phyloP scores from a whole-genome alignment of 2,888 invertebrate species.

The Megamerina dolium region DNA sequence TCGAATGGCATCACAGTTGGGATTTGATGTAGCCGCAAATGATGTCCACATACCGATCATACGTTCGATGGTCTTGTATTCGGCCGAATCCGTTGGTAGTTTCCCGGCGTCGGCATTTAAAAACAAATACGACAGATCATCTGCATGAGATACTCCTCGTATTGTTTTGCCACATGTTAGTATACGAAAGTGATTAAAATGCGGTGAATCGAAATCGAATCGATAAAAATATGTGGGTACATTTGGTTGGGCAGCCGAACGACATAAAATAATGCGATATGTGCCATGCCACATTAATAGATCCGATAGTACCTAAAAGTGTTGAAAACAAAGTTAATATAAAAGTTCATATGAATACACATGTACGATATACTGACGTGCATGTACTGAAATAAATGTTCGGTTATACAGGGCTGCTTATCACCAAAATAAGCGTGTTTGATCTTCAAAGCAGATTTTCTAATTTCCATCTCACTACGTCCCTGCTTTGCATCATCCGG shows the following conservation, averaged over 20 bases:
- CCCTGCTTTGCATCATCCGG: conserved; percentile 34
- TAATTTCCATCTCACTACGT: conserved; percentile 21
- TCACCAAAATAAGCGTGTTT: conserved; percentile 30
- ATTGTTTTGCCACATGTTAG: conserved; percentile 32
- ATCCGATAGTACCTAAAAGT: too few relatives aligned
- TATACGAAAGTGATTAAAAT: conserved; percentile 40
- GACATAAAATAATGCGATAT: conserved; percentile 33
- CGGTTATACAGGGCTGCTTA: conserved; percentile 25
- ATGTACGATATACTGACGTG: conserved; percentile 19
- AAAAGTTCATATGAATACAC: background rate
- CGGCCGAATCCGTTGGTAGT: conserved; percentile 26
- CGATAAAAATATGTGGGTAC: conserved; percentile 41
- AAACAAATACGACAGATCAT: conserved; percentile 45
- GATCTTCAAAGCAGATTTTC: conserved; percentile 25
- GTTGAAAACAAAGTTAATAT: background rate
- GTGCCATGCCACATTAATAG: conserved; percentile 44
- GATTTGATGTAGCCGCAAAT: conserved; percentile 41
- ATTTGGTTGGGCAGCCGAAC: conserved; percentile 27
- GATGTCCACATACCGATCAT: conserved; percentile 43
- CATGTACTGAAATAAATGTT: conserved; percentile 18
- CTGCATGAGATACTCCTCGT: conserved; percentile 42
- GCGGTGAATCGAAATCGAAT: conserved; percentile 45
- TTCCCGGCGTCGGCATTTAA: conserved; percentile 30
- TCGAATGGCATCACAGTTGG: conserved; percentile 34
- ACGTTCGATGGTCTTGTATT: conserved; percentile 40